Evolutionary conservation across 2,888 invertebrate species (phyloP).

Genomic region (Tortricodes alternella): DNA sequence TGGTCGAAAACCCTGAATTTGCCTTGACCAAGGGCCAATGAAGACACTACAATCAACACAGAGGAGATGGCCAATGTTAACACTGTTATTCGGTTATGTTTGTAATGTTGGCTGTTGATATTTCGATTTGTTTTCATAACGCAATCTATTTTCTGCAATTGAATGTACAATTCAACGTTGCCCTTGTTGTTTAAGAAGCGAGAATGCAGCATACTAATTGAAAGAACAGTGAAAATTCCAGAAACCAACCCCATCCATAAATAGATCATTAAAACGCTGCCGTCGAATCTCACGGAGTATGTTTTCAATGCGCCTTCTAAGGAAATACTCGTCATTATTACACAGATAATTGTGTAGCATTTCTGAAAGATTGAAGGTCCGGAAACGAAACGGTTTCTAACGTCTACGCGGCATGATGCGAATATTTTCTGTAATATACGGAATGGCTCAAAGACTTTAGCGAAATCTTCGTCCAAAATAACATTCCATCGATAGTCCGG

Average conservation of each 20-base stretch:
- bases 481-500: slow-evolving; percentile 56
- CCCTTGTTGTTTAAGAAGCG: slow-evolving; percentile 51
- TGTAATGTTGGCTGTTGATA: slow-evolving; percentile 40
- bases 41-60: slow-evolving; percentile 30
- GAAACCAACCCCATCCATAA: slow-evolving; percentile 27
- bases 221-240: slow-evolving; percentile 34
- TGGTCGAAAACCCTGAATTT: slow-evolving; percentile 16
- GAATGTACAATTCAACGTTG: slow-evolving; percentile 52
- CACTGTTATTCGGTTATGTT: slow-evolving; percentile 38
- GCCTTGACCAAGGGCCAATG: slow-evolving; percentile 26
- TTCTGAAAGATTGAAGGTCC: slow-evolving; percentile 53
- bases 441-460: slow-evolving; percentile 44
- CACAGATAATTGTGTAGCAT: slow-evolving; percentile 43
- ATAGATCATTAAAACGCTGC: slow-evolving; percentile 13
- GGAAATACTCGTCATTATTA: slow-evolving; percentile 5
- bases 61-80: slow-evolving; percentile 30
- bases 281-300: not conserved
- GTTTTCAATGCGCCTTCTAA: not conserved
- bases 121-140: slow-evolving; percentile 49
- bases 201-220: slow-evolving; percentile 47
- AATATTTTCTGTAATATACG: slow-evolving; percentile 47
- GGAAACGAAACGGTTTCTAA: slow-evolving; percentile 51
- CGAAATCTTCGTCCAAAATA: slow-evolving; percentile 52
- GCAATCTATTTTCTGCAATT: slow-evolving; percentile 59
- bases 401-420: slow-evolving; percentile 53